Evolutionary conservation across 2,888 invertebrate genomes (phyloP), one percentile per base, ranked within the genome.

Genomic region (Coleophora deauratella): DNA sequence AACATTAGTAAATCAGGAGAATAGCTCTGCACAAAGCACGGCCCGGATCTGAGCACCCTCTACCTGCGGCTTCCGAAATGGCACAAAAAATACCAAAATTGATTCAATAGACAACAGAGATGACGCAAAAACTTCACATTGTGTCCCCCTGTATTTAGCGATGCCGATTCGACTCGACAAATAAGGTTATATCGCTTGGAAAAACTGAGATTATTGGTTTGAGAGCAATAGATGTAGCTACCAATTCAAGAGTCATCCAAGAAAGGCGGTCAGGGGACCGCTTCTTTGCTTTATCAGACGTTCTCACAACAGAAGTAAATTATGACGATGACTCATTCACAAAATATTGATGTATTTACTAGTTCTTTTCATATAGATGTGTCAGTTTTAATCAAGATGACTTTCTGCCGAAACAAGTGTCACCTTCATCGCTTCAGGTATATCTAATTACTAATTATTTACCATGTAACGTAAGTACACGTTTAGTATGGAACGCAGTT

Each of bases 1-100:
- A 85, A 84, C 78, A 82, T 77, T 69, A 72, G 66, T 62, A 62
- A 69, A 67, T 70, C 66, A 65, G 54, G 67, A 72, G 63, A 72
- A 78, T 66, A 59, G 66, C 43, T 40, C 48, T 57, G 59, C 62
- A 74, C 73, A 81, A 82, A 69, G 64, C 61, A 45, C 56, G 51
- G 68, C 76, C 79, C 84, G 85, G 84, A 84, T 84, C 82, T 81
- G 75, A 45, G 42, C 41, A 31, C 63, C 56, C 67, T 73, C 76
- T 84, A 84, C 84, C 85, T 84, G 84, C 77, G 80, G 82, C 82
- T 85, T 85, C 84, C 84, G 84, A 84, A 80, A 72, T 65, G 65
- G 62, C 66, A 58, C 52, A 64, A 81, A 84, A 81, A 84, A 82
- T 75, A 57, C 43, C 54, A 61, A 73, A 80, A 79, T 78, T 77